Evolutionary conservation across 1,140 invertebrate genomes (phyloP).

Genomic region (Cyphomyrmex costatus): DNA sequence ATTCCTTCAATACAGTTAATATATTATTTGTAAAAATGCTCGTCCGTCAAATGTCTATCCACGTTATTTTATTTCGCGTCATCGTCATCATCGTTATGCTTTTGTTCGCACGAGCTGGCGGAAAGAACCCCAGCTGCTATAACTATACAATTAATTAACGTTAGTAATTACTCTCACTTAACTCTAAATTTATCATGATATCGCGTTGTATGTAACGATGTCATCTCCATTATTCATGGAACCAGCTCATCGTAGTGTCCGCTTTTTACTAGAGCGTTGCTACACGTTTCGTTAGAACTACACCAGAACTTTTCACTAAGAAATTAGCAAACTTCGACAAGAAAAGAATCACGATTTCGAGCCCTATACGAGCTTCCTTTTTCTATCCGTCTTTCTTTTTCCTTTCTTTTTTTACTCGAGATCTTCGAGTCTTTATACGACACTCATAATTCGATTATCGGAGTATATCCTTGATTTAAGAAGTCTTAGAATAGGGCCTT

Average conservation of each 20-base stretch:
- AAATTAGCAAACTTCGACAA: constrained; percentile 53
- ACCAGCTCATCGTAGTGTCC: constrained; percentile 4
- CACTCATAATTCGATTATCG: constrained; percentile 28
- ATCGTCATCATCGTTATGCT: constrained; percentile 35
- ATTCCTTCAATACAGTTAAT: constrained; percentile 70
- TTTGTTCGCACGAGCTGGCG: constrained; percentile 56
- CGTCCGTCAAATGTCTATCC: constrained; percentile 30
- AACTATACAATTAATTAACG: constrained; percentile 82
- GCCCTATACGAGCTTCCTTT: neutral
- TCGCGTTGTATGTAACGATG: constrained; percentile 57
- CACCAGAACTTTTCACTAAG: constrained; percentile 43
- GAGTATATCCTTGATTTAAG: neutral
- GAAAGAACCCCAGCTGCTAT: constrained; percentile 72
- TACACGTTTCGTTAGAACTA: constrained; percentile 12
- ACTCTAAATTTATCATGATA: constrained; percentile 73
- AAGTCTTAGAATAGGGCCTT: constrained; percentile 21
- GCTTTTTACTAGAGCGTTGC: constrained; percentile 17
- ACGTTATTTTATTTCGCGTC: constrained; percentile 14
- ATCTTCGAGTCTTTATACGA: constrained; percentile 23
- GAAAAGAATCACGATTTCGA: constrained; percentile 48
- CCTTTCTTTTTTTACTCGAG: neutral
- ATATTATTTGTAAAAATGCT: constrained; percentile 72
- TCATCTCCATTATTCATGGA: constrained; percentile 6
- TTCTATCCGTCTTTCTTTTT: neutral
- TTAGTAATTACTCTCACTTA: constrained; percentile 80